Percentiles rank a stretch among this genome's conserved stretches.
phyloP scores from a whole-genome alignment of 2,888 invertebrate genomes.

The Eilema caniola region DNA sequence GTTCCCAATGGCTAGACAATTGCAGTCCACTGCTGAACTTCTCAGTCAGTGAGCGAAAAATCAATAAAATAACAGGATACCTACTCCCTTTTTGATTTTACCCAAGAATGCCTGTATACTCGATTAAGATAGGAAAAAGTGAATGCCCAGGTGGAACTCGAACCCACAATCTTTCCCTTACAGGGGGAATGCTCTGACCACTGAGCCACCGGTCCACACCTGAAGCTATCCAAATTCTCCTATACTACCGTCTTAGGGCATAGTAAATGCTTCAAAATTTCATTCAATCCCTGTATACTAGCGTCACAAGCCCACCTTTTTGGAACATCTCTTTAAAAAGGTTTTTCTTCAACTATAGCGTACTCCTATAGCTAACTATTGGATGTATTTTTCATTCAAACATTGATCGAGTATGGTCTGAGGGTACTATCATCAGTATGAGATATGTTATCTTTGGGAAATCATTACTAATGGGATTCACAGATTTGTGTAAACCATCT shows the following conservation, averaged over 20 bases:
- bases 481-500: not conserved
- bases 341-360: not conserved
- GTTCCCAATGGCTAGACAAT: too few relatives aligned
- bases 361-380: not conserved
- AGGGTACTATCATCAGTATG: not conserved
- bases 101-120: not conserved
- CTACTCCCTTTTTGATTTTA: not conserved
- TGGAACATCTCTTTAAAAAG: not conserved
- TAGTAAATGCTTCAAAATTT: too few relatives aligned
- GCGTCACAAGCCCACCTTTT: not conserved
- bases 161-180: too few relatives aligned
- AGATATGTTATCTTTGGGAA: not conserved
- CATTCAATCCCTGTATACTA: not conserved
- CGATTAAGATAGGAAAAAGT: too few relatives aligned
- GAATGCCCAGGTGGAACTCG: too few relatives aligned
- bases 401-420: conserved; percentile 10
- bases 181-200: too few relatives aligned
- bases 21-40: too few relatives aligned
- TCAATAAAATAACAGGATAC: too few relatives aligned
- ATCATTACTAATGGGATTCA: not conserved
- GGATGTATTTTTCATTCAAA: not conserved
- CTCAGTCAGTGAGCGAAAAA: not conserved
- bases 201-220: too few relatives aligned
- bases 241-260: too few relatives aligned
- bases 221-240: too few relatives aligned